A percentile compares a stretch with the other conserved stretches of the same genome.
phyloP scores from a whole-genome alignment of 2,797 vertebrate genomes.

The Saxicola maurus region DNA sequence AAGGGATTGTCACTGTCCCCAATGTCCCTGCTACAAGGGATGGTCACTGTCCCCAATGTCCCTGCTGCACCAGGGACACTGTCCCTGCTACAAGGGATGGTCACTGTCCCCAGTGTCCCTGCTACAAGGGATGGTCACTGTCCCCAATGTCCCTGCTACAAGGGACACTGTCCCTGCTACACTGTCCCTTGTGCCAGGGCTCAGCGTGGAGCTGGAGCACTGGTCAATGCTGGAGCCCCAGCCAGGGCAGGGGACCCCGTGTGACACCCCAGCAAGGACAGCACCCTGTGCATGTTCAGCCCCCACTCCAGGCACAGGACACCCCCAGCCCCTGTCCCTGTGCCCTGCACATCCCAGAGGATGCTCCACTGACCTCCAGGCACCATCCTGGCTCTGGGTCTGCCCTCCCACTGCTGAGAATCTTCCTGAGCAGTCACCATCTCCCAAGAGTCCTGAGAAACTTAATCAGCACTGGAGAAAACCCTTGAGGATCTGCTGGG shows the following conservation, averaged over 20 bases:
- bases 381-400: background rate
- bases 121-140: too few relatives aligned
- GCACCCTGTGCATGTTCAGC: background rate
- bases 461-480: background rate
- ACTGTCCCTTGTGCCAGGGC: background rate
- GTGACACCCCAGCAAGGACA: background rate
- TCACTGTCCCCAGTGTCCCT: too few relatives aligned
- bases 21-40: too few relatives aligned
- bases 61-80: background rate
- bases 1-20: too few relatives aligned
- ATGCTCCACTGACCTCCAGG: background rate
- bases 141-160: too few relatives aligned
- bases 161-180: background rate
- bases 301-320: accelerated
- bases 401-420: background rate
- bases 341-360: background rate
- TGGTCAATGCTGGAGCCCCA: background rate
- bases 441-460: background rate
- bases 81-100: background rate
- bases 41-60: background rate
- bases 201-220: background rate
- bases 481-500: background rate
- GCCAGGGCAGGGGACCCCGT: accelerated
- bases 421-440: background rate
- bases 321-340: background rate